These are phyloP conservation scores for Silurus meridionalis DNA, from an alignment of 2,113 vertebrate genomes.

Conservation along the genomic window DNA sequence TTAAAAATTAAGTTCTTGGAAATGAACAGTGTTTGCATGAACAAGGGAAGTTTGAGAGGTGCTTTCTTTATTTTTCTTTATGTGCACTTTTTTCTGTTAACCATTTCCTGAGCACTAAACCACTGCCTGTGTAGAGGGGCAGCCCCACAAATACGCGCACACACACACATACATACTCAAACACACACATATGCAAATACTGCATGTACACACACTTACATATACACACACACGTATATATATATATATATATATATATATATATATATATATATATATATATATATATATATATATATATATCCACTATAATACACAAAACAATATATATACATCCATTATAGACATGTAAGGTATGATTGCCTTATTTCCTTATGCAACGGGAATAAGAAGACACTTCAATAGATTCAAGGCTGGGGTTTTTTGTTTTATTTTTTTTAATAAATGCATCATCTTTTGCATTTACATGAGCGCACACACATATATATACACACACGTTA, in stretches of 20 bases:
- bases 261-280: too few relatives aligned
- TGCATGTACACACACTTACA: not conserved
- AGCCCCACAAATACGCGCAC: conserved; percentile 56
- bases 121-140: conserved; percentile 66
- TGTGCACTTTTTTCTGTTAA: conserved; percentile 59
- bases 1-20: conserved; percentile 31
- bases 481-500: not conserved
- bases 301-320: too few relatives aligned
- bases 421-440: not conserved
- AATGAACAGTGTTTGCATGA: conserved; percentile 32
- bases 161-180: not conserved
- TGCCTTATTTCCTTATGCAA: not conserved
- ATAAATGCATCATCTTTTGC: not conserved
- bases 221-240: conserved; percentile 38
- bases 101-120: conserved; percentile 72
- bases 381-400: not conserved
- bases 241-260: too few relatives aligned
- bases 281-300: too few relatives aligned
- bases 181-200: not conserved
- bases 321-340: not conserved
- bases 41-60: conserved; percentile 35
- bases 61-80: conserved; percentile 55
- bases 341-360: not conserved
- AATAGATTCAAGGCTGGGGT: not conserved
- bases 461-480: not conserved